Evolutionary conservation across 64 coral and sea anemone genomes (phyloP).

Genomic region (Montipora cactus): DNA sequence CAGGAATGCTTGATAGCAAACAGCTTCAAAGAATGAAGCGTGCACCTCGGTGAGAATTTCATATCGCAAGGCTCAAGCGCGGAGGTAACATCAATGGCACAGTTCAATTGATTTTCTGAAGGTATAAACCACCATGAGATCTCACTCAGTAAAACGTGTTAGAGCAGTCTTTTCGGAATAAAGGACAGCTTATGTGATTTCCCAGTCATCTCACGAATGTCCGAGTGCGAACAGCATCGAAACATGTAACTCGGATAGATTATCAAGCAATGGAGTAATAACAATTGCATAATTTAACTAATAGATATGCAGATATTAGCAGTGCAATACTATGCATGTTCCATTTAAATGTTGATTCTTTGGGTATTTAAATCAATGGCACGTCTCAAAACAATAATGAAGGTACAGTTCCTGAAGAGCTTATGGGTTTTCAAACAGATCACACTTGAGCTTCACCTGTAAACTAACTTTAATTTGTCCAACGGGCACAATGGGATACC

Average conservation of each 20-base stretch:
- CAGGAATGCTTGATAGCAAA: background rate
- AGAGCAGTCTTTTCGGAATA: too few relatives aligned
- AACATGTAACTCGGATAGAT: too few relatives aligned
- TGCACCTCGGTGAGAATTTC: background rate
- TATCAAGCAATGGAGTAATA: background rate
- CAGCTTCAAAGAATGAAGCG: background rate
- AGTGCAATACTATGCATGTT: background rate
- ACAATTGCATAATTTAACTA: background rate
- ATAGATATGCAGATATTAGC: background rate
- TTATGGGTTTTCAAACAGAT: background rate
- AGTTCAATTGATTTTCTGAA: too few relatives aligned
- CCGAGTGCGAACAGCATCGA: too few relatives aligned
- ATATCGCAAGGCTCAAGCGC: background rate
- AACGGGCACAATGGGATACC: too few relatives aligned
- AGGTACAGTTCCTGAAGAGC: background rate
- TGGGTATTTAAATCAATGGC: background rate
- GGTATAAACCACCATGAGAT: too few relatives aligned
- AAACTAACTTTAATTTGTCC: too few relatives aligned
- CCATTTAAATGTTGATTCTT: background rate
- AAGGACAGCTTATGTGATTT: too few relatives aligned
- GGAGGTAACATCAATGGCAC: too few relatives aligned
- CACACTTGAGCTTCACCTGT: too few relatives aligned
- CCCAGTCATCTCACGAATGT: too few relatives aligned
- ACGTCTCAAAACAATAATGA: background rate
- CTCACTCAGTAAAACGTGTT: too few relatives aligned